Evolutionary conservation across 2,113 vertebrate genomes (phyloP).

Genomic region (Rhadina sibilatrix): DNA sequence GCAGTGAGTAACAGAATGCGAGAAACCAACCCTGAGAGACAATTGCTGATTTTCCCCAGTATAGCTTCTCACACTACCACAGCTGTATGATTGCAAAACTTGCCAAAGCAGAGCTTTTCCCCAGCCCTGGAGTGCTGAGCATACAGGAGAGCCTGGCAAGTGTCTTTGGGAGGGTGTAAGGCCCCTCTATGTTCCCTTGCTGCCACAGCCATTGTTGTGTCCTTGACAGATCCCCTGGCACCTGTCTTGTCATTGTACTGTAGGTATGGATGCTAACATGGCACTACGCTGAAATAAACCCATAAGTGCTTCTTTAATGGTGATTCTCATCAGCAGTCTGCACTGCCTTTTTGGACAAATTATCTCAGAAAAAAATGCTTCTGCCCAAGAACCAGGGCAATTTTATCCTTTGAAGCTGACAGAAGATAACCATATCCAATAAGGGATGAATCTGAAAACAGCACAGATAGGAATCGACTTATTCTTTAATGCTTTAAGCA

Average conservation of each 20-base stretch:
- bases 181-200: background rate
- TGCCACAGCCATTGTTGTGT: background rate
- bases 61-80: background rate
- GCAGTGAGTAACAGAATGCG: rapidly evolving
- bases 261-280: background rate
- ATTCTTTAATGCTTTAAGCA: background rate
- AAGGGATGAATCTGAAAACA: background rate
- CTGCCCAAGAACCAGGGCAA: background rate
- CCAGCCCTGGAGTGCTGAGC: background rate
- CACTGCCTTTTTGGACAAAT: background rate
- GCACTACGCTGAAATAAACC: background rate
- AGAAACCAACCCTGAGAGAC: background rate
- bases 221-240: background rate
- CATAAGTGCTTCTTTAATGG: background rate
- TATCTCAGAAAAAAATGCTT: background rate
- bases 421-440: background rate
- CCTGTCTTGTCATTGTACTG: background rate
- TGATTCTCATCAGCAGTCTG: background rate
- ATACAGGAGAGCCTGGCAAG: background rate
- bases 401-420: constrained; percentile 6
- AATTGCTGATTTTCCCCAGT: background rate
- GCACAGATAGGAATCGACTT: background rate
- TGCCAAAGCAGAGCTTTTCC: background rate
- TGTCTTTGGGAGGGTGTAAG: background rate
- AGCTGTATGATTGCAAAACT: background rate